Base-by-base conservation (phyloP, 2,797 vertebrate species). In the Trematomus bernacchii region DNA sequence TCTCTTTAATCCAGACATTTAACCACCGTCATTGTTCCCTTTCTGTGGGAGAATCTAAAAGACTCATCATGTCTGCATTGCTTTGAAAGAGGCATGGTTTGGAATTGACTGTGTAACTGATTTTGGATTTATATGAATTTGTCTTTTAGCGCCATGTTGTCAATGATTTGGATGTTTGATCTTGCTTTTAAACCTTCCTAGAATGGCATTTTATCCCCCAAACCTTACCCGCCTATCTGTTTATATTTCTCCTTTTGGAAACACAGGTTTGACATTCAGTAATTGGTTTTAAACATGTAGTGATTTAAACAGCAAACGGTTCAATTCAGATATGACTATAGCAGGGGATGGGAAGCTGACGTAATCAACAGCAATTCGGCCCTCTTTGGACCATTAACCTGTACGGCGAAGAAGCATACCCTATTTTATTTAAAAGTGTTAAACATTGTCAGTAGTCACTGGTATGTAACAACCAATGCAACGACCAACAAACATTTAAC, bases 21-120 rank as follows among this genome's bases (percentile, higher is more conserved):
- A 43, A 59, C 8, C 27, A 48, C 27, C n/a, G 44, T 40, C 19
- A 1, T 60, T 33, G 10, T 60, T 55, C 50, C 11, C 4, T 12
- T 58, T 62, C 59, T 43, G 30, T 18, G 10, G 53, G 42, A 59
- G 15, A 51, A 40, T 21, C 54, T 66, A 30, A 70, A 30, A n/a
- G 66, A 42, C 58, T 42, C 30, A 40, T 79, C 62, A 68, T 85
- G 83, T 93, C 93, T 94, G 93, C 93, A 93, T 94, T 94, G 93
- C 91, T 92, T 89, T 93, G 80, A 90, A 91, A 83, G 85, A 91
- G 81, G 84, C 91, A 89, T 90, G 89, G 92, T 91, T 87, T 90
- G 87, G 86, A 91, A 58, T 53, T 48, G 58, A 84, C 57, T 40
- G 30, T 19, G 23, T 62, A 19, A 59, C 15, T 57, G 16, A 58